These are phyloP conservation scores for Anaspis maculata DNA, from an alignment of 2,888 invertebrate genomes.

Conservation along the genomic window DNA sequence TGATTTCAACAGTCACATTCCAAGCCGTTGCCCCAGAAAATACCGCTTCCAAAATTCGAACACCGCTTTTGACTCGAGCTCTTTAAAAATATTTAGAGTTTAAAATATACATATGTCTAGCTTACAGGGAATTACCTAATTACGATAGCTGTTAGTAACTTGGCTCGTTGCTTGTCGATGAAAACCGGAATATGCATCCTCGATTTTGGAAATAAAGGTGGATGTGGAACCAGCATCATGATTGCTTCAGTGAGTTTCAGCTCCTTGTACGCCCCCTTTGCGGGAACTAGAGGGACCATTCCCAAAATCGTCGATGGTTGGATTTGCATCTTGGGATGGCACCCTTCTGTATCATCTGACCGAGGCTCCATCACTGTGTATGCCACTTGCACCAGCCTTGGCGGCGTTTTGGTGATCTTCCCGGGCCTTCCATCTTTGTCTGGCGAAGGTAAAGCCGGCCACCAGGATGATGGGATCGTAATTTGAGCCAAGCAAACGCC, in stretches of 20 bases:
- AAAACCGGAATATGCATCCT: conserved; percentile 87
- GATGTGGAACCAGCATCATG: conserved; percentile 78
- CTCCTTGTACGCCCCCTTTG: conserved; percentile 75
- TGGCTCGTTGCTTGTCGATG: conserved; percentile 62
- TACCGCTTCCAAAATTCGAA: conserved; percentile 56
- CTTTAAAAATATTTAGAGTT: background rate
- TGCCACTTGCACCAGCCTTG: conserved; percentile 68
- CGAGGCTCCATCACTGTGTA: conserved; percentile 85
- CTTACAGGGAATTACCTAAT: no score
- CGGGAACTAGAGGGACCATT: conserved; percentile 63
- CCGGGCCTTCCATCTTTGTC: conserved; percentile 50
- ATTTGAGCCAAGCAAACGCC: conserved; percentile 81
- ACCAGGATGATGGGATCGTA: conserved; percentile 86
- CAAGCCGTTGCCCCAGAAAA: conserved; percentile 44
- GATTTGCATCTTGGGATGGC: conserved; percentile 66
- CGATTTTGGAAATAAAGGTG: conserved; percentile 82
- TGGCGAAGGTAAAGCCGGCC: conserved; percentile 65
- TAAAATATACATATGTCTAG: no score
- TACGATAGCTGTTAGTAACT: conserved; percentile 66
- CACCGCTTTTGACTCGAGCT: conserved; percentile 81
- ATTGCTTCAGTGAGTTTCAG: conserved; percentile 76
- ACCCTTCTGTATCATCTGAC: conserved; percentile 54
- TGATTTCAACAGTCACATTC: conserved; percentile 82
- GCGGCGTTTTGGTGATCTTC: conserved; percentile 47
- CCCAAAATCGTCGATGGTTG: conserved; percentile 51